Evolutionary conservation across 2,113 vertebrate genomes (phyloP), one percentile per base, ranked within the genome.

Genomic region (Vanacampus margaritifer): DNA sequence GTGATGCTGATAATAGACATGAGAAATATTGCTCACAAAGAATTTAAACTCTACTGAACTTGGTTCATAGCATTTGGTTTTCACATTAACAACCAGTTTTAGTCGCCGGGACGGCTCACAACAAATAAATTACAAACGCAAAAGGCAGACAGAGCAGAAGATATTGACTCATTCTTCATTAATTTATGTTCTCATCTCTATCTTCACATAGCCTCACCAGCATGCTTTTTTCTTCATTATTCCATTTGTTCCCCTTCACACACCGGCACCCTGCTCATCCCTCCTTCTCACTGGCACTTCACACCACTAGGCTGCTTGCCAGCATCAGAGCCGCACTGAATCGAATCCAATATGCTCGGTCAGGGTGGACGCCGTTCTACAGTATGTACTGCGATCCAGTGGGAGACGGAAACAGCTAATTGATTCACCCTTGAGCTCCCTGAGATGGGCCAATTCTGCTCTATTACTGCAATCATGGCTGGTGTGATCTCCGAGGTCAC

Each of bases 301-400:
- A 36, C 64, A 58, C 66, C 66, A 60, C 68, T 64, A 66, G 78
- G 81, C 80, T 66, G 48, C 67, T 64, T 74, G 76, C 81, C 81
- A 86, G 64, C 72, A 74, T 74, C 72, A 72, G 59, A 67, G 28
- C 64, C 28, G 43, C 67, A 64, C 79, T 76, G 78, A 74, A 79
- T 74, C 77, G 64, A 84, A 81, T 81, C 67, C 85, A 83, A 78
- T 79, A 79, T 81, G 75, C 73, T 82, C 66, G 76, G 74, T 79
- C 83, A 81, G 75, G 61, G 64, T 51, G 62, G 57, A 21, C 23
- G 21, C 69, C 69, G 32, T 65, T 78, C 62, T 64, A 74, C 5
- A 46, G 43, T 46, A 46, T 74, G 75, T 79, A 61, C 64, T 2
- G 28, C 57, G 65, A 39, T 81, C 81, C 78, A 67, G 65, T 45